Conservation (phyloP, 2,113 vertebrate genomes). For the Fregata magnificens region DNA sequence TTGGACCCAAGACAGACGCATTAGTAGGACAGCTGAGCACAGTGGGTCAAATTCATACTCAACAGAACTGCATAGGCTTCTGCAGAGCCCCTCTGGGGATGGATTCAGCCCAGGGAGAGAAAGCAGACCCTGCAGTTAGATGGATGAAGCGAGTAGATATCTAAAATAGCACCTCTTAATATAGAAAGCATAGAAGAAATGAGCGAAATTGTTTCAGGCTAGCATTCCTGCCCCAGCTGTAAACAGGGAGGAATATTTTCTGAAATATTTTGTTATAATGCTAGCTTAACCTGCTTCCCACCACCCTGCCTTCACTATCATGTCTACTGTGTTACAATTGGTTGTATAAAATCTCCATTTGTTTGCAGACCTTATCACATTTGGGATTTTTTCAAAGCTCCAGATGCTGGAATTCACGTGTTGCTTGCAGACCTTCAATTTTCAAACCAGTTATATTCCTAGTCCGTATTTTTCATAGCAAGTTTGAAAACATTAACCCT, state of each 20-base stretch:
- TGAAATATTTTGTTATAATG: neutral
- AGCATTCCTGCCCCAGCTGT: neutral
- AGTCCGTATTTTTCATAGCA: neutral
- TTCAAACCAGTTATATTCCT: neutral
- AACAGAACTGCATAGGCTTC: neutral
- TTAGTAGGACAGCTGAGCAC: conserved; percentile 37
- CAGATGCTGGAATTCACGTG: neutral
- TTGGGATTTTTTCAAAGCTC: neutral
- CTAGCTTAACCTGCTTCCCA: neutral
- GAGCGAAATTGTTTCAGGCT: neutral
- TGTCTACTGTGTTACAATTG: neutral
- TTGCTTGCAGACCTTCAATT: neutral
- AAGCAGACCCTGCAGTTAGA: neutral
- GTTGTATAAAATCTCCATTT: neutral
- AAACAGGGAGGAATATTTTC: neutral
- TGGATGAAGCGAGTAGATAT: neutral
- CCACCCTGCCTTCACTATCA: neutral
- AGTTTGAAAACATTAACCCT: neutral
- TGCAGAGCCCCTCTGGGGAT: neutral
- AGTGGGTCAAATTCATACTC: neutral
- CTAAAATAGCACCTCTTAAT: neutral
- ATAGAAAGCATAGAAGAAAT: neutral
- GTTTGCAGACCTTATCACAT: neutral
- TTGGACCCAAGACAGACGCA: conserved; percentile 33
- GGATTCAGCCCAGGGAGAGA: neutral